Conservation (phyloP, 2,888 invertebrate species). For the Protula sp. region DNA sequence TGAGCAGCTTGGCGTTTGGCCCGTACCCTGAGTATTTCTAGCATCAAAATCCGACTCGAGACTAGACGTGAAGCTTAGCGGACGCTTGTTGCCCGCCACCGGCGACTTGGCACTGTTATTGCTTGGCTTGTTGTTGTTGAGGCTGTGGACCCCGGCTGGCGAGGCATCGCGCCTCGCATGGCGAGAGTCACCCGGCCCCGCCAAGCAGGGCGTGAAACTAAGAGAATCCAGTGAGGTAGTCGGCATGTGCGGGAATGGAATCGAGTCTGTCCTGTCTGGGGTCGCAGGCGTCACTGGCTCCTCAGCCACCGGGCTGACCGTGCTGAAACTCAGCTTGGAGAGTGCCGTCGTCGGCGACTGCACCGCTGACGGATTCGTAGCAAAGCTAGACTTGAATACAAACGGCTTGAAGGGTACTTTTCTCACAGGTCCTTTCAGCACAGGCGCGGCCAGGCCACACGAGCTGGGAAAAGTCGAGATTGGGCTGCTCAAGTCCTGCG, state of each 20-base stretch:
- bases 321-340: constrained; percentile 49
- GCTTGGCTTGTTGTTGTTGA: too few species aligned
- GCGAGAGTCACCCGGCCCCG: constrained; percentile 23
- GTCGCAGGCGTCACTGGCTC: neutral
- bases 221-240: constrained; percentile 50
- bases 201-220: constrained; percentile 49
- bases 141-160: neutral
- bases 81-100: constrained; percentile 21
- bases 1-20: neutral
- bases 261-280: neutral
- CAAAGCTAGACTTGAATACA: neutral
- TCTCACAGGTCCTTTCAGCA: too few species aligned
- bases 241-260: constrained; percentile 31
- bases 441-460: too few species aligned
- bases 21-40: neutral
- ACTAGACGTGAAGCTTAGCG: constrained; percentile 18
- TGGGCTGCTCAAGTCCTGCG: constrained; percentile 40
- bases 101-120: neutral
- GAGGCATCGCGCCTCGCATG: neutral
- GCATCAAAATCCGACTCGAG: neutral
- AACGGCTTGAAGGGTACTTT: constrained; percentile 2
- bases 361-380: constrained; percentile 16
- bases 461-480: constrained; percentile 34
- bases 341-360: constrained; percentile 54
- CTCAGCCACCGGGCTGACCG: constrained; percentile 9